Evolutionary conservation across 2,888 invertebrate species (phyloP).

Genomic region (Molanna angustata): DNA sequence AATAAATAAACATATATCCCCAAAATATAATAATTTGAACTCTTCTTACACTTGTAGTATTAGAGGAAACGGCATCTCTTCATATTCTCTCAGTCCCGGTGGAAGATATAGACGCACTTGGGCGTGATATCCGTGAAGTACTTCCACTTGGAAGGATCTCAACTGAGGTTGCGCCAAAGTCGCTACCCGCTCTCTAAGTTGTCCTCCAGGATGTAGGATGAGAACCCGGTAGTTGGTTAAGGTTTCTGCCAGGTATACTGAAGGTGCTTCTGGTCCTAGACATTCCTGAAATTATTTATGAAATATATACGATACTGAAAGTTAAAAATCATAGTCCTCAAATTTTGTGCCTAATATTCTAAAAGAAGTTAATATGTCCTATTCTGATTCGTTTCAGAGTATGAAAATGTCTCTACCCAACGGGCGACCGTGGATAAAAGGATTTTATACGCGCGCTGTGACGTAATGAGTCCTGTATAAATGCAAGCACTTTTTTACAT

Average conservation of each 20-base stretch:
- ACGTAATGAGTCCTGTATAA: too few species aligned
- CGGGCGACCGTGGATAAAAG: too few species aligned
- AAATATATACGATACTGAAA: too few species aligned
- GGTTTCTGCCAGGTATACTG: conserved; percentile 62
- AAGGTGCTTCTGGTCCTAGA: conserved; percentile 72
- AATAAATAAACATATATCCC: too few species aligned
- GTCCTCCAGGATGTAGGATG: conserved; percentile 67
- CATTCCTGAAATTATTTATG: conserved; percentile 64
- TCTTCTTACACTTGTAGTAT: conserved; percentile 78
- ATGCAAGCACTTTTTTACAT: too few species aligned
- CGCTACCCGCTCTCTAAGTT: conserved; percentile 60
- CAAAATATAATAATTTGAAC: neutral
- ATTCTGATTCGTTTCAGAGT: too few species aligned
- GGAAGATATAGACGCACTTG: conserved; percentile 79
- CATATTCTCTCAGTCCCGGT: conserved; percentile 78
- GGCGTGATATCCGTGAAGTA: conserved; percentile 64
- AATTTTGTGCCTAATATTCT: too few species aligned
- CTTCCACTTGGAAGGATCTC: conserved; percentile 66
- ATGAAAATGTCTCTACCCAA: too few species aligned
- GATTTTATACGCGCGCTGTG: too few species aligned
- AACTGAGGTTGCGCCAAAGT: conserved; percentile 73
- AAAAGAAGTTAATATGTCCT: too few species aligned
- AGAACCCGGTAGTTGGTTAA: conserved; percentile 57
- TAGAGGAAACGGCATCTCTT: conserved; percentile 77
- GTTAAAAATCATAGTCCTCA: too few species aligned